Evolutionary conservation across 2,113 vertebrate genomes (phyloP).

Genomic region (Tiliqua scincoides): DNA sequence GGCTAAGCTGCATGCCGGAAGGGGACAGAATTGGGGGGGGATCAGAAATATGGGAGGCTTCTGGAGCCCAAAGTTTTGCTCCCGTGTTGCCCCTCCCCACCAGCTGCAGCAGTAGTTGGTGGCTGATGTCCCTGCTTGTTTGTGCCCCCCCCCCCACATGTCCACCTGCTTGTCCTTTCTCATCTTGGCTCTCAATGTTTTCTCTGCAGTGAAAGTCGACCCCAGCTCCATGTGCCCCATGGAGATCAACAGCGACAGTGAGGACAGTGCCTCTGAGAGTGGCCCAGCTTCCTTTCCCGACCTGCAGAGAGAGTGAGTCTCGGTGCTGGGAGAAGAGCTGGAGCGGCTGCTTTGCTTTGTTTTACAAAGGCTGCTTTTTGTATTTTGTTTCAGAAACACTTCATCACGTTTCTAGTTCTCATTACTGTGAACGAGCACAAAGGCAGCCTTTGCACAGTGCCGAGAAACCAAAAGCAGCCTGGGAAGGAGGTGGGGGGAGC

Average conservation of each 20-base stretch:
- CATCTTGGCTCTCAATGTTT: conserved; percentile 40
- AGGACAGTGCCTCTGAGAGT: conserved; percentile 72
- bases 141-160: background rate
- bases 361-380: background rate
- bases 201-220: conserved; percentile 75
- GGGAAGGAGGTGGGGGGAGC: no score
- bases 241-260: conserved; percentile 78
- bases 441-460: no score
- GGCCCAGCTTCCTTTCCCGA: conserved; percentile 72
- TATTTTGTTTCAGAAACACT: background rate
- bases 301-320: conserved; percentile 75
- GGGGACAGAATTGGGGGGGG: background rate
- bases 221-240: conserved; percentile 75
- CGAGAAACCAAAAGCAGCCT: background rate
- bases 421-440: background rate
- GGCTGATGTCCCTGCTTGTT: background rate
- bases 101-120: no score
- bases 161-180: background rate
- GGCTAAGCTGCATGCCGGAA: no score
- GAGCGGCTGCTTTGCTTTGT: background rate
- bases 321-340: accelerated
- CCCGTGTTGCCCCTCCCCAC: background rate
- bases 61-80: background rate
- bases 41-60: background rate
- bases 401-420: background rate